A percentile compares a stretch with the other conserved stretches of the same genome.
Evolutionary conservation across 2,888 invertebrate genomes (phyloP).

Genomic region (Agrilus mali): DNA sequence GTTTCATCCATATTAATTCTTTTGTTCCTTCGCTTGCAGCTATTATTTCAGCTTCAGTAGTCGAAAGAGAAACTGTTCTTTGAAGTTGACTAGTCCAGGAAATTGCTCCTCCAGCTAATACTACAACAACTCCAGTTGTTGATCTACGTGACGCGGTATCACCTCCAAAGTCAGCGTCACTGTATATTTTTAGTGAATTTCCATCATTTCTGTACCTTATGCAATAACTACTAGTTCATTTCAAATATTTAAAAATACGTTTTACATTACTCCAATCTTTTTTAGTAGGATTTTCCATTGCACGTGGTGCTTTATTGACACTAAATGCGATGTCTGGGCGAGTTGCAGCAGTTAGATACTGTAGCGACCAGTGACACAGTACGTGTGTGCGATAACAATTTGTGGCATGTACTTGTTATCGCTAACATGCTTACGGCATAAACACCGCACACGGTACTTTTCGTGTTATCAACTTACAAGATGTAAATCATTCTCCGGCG

Average conservation of each 20-base stretch:
- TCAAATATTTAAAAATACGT: too few species aligned
- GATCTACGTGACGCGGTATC: constrained; percentile 11
- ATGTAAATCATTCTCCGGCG: too few species aligned
- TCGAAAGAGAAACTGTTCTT: constrained; percentile 19
- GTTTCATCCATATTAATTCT: constrained; percentile 20
- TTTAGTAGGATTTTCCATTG: too few species aligned
- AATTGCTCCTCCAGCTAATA: constrained; percentile 15
- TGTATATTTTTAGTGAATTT: constrained; percentile 9
- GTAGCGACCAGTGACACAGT: too few species aligned
- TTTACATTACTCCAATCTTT: too few species aligned
- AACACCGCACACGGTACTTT: too few species aligned
- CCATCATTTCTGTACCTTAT: constrained; percentile 4
- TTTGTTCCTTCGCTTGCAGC: constrained; percentile 19
- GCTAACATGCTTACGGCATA: too few species aligned
- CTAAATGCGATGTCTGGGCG: constrained; percentile 13
- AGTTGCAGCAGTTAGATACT: constrained; percentile 11
- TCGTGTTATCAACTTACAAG: too few species aligned
- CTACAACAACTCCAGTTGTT: constrained; percentile 12
- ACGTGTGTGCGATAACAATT: too few species aligned
- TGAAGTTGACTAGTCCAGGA: constrained; percentile 22
- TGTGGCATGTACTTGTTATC: too few species aligned
- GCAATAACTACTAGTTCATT: too few species aligned
- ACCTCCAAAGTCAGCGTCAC: constrained; percentile 16
- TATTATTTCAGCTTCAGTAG: constrained; percentile 21
- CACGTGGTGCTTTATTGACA: constrained; percentile 7